Base-by-base conservation (phyloP, 2,113 vertebrate genomes). In the Heterochromis multidens region DNA sequence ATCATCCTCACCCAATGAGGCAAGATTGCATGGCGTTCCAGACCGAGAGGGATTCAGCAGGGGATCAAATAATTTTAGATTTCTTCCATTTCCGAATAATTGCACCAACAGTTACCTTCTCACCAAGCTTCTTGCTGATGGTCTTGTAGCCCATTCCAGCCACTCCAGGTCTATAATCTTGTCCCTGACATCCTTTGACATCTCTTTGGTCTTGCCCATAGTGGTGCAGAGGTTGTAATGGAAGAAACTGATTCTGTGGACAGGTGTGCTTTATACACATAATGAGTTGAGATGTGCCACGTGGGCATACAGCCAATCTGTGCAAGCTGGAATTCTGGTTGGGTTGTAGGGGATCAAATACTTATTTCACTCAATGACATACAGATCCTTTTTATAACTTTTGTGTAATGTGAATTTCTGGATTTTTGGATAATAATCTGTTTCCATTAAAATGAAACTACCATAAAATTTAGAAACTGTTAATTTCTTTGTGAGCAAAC, bases 381-480 rank as follows among this genome's bases (percentile, higher is more conserved):
- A 37, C 33, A 63, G 37, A 23, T 23, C 4, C 0, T n/a, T 0
- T 0, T 4, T 23, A 37, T n/a, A 11, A 63, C 37, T 37, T 63
- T 19, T 37, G 8, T 63, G 33, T 63, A 35, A 63, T 63, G 33
- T 65, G 62, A 0, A n/a, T n/a, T 21, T 37, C n/a, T 65, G 62
- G 37, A 65, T 4, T 40, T 0, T 65, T 40, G 62, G 33, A 23
- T 40, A 17, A 23, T 65, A 23, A 37, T 23, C n/a, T 1, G 35
- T n/a, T n/a, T 65, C 35, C 4, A 40, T 65, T 23, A 65, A 21
- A 16, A 21, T 40, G 21, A 40, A 40, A 40, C n/a, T n/a, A n/a
- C n/a, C n/a, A n/a, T n/a, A n/a, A n/a, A n/a, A n/a, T n/a, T n/a
- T n/a, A n/a, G n/a, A 65, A 12, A 65, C 21, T 40, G 4, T 11